Base-by-base conservation (phyloP, 2,113 vertebrate species). In the Meleagris gallopavo region DNA sequence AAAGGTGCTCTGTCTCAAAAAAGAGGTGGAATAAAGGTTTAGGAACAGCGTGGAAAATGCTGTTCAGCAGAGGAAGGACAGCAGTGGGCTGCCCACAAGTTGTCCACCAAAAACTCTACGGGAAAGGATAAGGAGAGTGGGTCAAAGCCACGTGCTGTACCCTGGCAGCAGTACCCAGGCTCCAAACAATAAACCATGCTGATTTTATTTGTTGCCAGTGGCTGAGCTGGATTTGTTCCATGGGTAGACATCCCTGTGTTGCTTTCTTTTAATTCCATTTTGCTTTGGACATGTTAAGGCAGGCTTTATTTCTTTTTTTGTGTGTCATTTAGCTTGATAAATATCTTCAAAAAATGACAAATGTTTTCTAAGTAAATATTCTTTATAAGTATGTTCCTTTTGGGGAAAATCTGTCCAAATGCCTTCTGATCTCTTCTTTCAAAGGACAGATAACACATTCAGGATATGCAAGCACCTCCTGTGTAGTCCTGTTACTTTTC, bases 251-350 rank as follows among this genome's bases (percentile, higher is more conserved):
- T 25, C 29, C 78, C 21, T 27, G 19, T 16, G 25, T 48, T 48
- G 40, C 32, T 54, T 10, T 40, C 25, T 58, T 73, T n/a, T 40
- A 12, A 64, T 80, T 77, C 25, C 1, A 0, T 69, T 83, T 72
- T 75, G 45, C 57, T 86, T 82, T 73, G 13, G 52, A 77, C 70
- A 10, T 64, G 5, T 43, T 65, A 78, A 84, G 70, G 57, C 9
- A 84, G 54, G 43, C 27, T 86, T 82, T 81, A 18, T 75, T 91
- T 89, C 65, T 86, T 70, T 70, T 70, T 75, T 69, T 57, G 61
- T 24, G 43, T 90, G 25, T 83, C 36, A 86, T 50, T 80, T 46
- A 90, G 27, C 72, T 67, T 0, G 0, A 80, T 84, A 76, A 48
- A 83, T 70, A 64, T 48, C 16, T 38, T 62, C 64, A 71, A 77